A percentile compares a stretch with the other conserved stretches of the same genome.
Conservation (phyloP, 1,140 invertebrate species). For the Hesperophylax magnus region DNA sequence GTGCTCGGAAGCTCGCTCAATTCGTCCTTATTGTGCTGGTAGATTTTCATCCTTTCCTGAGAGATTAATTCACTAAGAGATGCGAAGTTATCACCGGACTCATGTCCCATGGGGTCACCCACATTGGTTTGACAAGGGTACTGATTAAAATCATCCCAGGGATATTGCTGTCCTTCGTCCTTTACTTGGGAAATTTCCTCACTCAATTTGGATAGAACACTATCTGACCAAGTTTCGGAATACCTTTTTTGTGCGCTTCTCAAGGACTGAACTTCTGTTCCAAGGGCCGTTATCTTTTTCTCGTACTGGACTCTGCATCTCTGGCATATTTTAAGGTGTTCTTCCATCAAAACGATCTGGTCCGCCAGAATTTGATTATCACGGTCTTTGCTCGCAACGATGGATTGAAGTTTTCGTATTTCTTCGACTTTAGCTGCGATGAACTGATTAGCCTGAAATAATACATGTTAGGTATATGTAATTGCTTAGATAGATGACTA, state of each 20-base stretch:
- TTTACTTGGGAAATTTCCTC: background rate
- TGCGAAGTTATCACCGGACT: background rate
- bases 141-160: background rate
- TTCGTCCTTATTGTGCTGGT: background rate
- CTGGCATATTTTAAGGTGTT: background rate
- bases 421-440: conserved; percentile 7
- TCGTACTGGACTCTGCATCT: background rate
- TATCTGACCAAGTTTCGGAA: conserved; percentile 7
- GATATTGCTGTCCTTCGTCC: background rate
- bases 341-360: background rate
- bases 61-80: conserved; percentile 5
- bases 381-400: background rate
- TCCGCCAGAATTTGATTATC: background rate
- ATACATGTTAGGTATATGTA: background rate
- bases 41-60: background rate
- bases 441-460: conserved; percentile 9
- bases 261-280: conserved; percentile 13
- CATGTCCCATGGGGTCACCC: background rate
- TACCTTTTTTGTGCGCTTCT: conserved; percentile 15
- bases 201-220: background rate
- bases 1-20: background rate
- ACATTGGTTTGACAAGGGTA: background rate
- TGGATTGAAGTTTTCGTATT: background rate
- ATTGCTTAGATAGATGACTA: no score
- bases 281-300: background rate